Evolutionary conservation across 2,888 invertebrate species (phyloP).

Genomic region (Merodon equestris): DNA sequence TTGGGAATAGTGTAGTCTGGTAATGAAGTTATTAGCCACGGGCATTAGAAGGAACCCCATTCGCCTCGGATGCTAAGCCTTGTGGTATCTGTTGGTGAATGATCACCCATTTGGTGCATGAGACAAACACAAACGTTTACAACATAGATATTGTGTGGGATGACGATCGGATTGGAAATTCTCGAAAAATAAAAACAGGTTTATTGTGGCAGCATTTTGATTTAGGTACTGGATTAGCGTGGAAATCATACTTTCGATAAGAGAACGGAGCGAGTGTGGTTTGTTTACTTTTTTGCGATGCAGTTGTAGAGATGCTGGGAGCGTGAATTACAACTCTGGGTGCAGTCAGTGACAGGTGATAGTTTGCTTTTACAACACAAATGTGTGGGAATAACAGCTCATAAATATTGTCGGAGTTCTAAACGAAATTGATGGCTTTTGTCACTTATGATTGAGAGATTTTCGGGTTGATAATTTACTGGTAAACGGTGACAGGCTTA

Average conservation of each 20-base stretch:
- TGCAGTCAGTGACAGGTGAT: conserved; percentile 5
- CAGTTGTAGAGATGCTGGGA: background rate
- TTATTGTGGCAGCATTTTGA: conserved; percentile 49
- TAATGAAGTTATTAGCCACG: conserved; percentile 61
- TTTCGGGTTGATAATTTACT: too few relatives aligned
- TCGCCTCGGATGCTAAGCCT: conserved; percentile 43
- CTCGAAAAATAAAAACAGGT: conserved; percentile 45
- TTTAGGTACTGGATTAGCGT: conserved; percentile 40
- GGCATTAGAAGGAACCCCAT: conserved; percentile 36
- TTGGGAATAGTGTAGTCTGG: background rate
- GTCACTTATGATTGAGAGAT: too few relatives aligned
- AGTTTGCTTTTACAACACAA: background rate
- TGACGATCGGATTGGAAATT: conserved; percentile 3
- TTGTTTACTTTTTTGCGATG: background rate
- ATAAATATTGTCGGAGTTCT: too few relatives aligned
- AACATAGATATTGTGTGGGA: conserved; percentile 30
- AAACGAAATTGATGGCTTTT: too few relatives aligned
- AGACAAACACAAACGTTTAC: conserved; percentile 29
- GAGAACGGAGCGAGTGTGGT: conserved; percentile 2
- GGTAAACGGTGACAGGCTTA: too few relatives aligned
- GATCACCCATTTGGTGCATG: background rate
- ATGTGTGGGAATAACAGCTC: too few relatives aligned
- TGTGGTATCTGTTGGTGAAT: conserved; percentile 9
- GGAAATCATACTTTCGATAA: conserved; percentile 35
- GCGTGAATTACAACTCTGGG: conserved; percentile 5